phyloP scores from a whole-genome alignment of 2,888 invertebrate species.

The Lepetodrilus schrolli region DNA sequence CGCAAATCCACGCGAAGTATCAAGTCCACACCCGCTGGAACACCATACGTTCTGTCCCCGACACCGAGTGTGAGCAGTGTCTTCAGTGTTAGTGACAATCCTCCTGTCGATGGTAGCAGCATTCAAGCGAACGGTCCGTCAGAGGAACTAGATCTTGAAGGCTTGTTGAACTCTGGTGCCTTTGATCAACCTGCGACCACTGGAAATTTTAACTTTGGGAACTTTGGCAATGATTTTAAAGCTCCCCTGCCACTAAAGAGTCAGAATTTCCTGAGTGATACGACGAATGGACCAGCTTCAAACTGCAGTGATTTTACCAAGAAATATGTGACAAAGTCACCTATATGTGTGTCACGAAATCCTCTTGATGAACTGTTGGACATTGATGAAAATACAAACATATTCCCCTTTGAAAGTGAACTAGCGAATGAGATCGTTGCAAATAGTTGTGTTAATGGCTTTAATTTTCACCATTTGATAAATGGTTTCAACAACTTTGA shows the following conservation, averaged over 20 bases:
- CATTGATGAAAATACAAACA: constrained; percentile 15
- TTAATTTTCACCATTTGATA: background rate
- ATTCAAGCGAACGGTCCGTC: background rate
- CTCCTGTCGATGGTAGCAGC: background rate
- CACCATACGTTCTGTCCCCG: background rate
- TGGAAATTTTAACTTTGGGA: no score
- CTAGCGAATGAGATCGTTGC: background rate
- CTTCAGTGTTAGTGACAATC: background rate
- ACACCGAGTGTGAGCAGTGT: background rate
- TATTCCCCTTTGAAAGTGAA: constrained; percentile 10
- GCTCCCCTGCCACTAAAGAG: background rate
- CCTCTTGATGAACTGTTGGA: background rate
- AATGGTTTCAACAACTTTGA: background rate
- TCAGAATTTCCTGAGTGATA: background rate
- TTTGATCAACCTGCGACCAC: constrained; percentile 14
- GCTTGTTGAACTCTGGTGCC: background rate
- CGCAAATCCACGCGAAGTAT: constrained; percentile 3
- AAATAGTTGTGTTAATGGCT: background rate
- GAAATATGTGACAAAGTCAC: background rate
- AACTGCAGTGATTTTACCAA: background rate
- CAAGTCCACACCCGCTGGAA: background rate
- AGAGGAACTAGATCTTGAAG: constrained; percentile 14
- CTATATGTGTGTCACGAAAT: background rate
- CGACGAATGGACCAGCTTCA: background rate
- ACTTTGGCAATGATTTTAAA: background rate